phyloP scores from a whole-genome alignment of 2,888 invertebrate species.

The Agrilus mali region DNA sequence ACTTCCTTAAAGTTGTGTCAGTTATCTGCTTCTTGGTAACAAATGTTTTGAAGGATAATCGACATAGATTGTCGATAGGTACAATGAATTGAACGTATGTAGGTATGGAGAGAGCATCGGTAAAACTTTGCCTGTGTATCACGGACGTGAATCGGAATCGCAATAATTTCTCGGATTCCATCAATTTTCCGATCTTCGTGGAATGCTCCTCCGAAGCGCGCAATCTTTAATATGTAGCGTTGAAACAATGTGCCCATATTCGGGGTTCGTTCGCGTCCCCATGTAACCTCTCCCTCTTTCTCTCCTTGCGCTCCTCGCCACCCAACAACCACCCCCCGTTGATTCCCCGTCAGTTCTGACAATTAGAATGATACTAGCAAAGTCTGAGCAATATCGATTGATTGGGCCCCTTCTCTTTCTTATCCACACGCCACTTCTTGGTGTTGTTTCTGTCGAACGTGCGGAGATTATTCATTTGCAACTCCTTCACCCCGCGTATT shows the following conservation, averaged over 20 bases:
- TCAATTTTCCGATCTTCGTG: no score
- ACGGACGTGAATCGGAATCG: no score
- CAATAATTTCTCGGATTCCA: no score
- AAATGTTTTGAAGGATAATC: no score
- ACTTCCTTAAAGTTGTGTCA: no score
- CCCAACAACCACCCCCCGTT: constrained; percentile 12
- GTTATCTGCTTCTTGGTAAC: no score
- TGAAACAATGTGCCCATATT: constrained; percentile 5
- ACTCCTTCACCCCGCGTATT: constrained; percentile 13
- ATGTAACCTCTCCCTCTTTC: neutral
- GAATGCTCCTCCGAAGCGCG: no score
- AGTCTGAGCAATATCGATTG: constrained; percentile 35
- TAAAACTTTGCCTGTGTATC: no score
- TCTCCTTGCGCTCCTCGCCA: constrained; percentile 11
- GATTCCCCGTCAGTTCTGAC: constrained; percentile 21
- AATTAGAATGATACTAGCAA: constrained; percentile 34
- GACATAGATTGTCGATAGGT: no score
- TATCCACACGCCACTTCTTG: constrained; percentile 25
- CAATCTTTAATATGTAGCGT: constrained; percentile 6
- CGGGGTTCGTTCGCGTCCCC: neutral
- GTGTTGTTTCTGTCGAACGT: constrained; percentile 24
- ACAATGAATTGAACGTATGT: no score
- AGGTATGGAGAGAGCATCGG: no score
- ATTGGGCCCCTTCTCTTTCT: constrained; percentile 23
- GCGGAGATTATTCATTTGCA: constrained; percentile 26